phyloP scores from a whole-genome alignment of 2,888 invertebrate species.

The Candidula unifasciata region DNA sequence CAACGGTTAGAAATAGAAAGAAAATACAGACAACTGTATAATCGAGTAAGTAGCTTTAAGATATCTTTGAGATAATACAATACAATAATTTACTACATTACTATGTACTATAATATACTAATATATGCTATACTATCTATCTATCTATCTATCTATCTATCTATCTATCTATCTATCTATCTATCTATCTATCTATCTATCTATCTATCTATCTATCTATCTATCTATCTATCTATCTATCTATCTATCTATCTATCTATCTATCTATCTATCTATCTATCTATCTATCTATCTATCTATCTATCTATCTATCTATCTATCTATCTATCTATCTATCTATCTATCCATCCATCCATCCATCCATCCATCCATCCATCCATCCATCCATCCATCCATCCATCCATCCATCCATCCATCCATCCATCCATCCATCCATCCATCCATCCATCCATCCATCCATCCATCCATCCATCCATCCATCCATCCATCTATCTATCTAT shows the following conservation, averaged over 20 bases:
- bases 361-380: not conserved
- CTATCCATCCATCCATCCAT: not conserved
- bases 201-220: constrained; percentile 8
- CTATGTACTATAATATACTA: not conserved
- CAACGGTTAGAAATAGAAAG: constrained; percentile 43
- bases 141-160: constrained; percentile 8
- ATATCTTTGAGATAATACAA: too few species aligned
- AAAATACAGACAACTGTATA: constrained; percentile 30
- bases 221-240: constrained; percentile 8
- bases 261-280: not conserved
- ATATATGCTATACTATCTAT: not conserved
- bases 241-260: not conserved
- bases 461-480: not conserved
- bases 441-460: constrained; percentile 8
- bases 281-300: not conserved
- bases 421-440: constrained; percentile 9
- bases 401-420: not conserved
- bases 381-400: constrained; percentile 5
- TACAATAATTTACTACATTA: too few species aligned
- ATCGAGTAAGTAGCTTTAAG: constrained; percentile 32
- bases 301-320: not conserved
- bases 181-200: constrained; percentile 8
- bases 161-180: constrained; percentile 8
- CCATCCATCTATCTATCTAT: not conserved
- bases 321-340: too few species aligned